phyloP scores from a whole-genome alignment of 2,888 invertebrate genomes.

The Metellina segmentata region DNA sequence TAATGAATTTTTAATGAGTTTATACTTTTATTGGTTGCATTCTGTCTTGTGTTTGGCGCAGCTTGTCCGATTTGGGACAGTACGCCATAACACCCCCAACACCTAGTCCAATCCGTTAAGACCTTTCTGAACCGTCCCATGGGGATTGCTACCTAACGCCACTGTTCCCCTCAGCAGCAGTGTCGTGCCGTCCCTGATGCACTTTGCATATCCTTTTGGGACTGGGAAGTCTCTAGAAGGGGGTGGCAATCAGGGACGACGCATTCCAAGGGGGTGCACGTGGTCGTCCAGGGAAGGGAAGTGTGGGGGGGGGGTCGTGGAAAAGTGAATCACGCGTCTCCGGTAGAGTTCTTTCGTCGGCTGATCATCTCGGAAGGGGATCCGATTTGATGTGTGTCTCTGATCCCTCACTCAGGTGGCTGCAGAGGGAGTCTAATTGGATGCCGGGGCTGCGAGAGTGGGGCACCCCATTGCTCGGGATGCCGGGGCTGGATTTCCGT shows the following conservation, averaged over 20 bases:
- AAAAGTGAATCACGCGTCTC: slow-evolving; percentile 51
- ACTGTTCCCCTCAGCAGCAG: background rate
- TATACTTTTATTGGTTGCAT: no score
- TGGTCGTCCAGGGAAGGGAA: background rate
- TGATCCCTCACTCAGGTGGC: background rate
- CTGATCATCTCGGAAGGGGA: background rate
- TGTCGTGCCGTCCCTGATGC: slow-evolving; percentile 33
- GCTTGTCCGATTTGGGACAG: no score
- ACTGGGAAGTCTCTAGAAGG: background rate
- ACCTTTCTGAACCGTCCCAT: background rate
- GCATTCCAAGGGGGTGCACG: background rate
- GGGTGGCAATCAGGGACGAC: slow-evolving; percentile 61
- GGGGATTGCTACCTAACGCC: slow-evolving; percentile 4
- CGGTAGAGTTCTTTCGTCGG: background rate
- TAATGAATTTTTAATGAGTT: no score
- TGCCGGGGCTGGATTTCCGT: background rate
- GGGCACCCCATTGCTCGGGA: background rate
- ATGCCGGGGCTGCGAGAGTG: background rate
- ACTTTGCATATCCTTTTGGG: slow-evolving; percentile 70
- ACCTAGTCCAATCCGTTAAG: no score
- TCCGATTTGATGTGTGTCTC: slow-evolving; percentile 25
- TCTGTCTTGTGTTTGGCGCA: no score
- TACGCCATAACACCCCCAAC: no score
- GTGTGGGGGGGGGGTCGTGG: slow-evolving; percentile 14
- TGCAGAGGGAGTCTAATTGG: slow-evolving; percentile 12